Evolutionary conservation across 2,113 vertebrate genomes (phyloP).

Genomic region (Xerus inauris): DNA sequence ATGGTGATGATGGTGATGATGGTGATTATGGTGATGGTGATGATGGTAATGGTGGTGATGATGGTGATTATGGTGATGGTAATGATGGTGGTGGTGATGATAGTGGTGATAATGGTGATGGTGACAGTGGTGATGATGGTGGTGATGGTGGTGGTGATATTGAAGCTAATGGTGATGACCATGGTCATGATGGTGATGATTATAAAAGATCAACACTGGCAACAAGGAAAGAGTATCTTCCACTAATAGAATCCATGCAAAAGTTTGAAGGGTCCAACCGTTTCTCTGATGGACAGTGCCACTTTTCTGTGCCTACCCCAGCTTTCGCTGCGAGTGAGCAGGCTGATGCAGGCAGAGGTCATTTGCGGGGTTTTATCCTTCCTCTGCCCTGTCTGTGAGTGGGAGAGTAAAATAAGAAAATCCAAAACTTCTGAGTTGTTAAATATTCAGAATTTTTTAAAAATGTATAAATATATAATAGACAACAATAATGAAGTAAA

Average conservation of each 20-base stretch:
- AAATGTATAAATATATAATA: accelerated
- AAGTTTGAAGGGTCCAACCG: accelerated
- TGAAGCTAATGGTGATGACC: too few relatives aligned
- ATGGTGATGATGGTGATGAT: background rate
- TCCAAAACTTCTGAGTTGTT: background rate
- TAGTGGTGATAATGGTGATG: accelerated
- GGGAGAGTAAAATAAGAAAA: background rate
- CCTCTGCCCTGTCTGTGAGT: background rate
- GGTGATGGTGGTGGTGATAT: too few relatives aligned
- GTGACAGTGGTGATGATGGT: background rate
- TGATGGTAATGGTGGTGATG: too few relatives aligned
- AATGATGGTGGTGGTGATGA: too few relatives aligned
- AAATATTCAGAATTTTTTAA: background rate
- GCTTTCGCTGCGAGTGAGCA: accelerated
- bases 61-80: accelerated
- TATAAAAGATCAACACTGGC: accelerated
- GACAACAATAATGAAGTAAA: background rate
- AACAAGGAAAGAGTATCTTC: background rate
- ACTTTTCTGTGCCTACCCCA: accelerated
- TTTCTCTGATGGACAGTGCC: background rate
- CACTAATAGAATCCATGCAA: background rate
- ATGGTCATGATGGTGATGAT: background rate
- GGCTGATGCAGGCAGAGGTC: accelerated
- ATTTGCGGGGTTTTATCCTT: accelerated
- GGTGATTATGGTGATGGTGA: background rate